These are phyloP conservation scores for Anniella stebbinsi DNA, from an alignment of 2,797 vertebrate species.

Conservation along the genomic window DNA sequence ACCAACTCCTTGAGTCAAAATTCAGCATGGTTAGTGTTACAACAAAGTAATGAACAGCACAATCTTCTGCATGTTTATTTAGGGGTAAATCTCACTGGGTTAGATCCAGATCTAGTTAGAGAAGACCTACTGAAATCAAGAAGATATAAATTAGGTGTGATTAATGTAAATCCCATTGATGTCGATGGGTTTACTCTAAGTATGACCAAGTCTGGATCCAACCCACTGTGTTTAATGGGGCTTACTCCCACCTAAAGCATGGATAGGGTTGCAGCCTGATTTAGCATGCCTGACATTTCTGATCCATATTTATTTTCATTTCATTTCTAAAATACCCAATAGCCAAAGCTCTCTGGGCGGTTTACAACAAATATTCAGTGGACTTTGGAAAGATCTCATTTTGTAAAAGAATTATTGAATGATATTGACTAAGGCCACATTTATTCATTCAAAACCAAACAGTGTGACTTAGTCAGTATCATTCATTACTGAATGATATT, in stretches of 20 bases:
- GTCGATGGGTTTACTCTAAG: background rate
- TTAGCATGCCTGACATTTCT: background rate
- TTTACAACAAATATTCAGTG: background rate
- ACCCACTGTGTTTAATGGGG: background rate
- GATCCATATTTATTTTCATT: background rate
- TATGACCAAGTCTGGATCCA: too few relatives aligned
- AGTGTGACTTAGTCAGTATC: too few relatives aligned
- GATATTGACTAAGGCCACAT: background rate
- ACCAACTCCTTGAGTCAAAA: background rate
- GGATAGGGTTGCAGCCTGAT: background rate
- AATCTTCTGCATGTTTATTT: background rate
- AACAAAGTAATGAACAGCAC: background rate
- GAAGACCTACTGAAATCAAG: background rate
- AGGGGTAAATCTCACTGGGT: background rate
- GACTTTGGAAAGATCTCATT: background rate
- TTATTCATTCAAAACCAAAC: background rate
- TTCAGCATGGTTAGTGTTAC: background rate
- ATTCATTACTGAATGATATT: background rate
- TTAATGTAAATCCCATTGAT: background rate
- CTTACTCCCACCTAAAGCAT: background rate
- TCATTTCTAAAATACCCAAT: too few relatives aligned
- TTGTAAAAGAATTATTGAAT: background rate
- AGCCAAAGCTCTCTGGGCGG: too few relatives aligned
- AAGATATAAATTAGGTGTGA: background rate
- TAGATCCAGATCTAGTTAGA: background rate